phyloP scores from a whole-genome alignment of 1,140 invertebrate genomes.

The Monochamus saltuarius region DNA sequence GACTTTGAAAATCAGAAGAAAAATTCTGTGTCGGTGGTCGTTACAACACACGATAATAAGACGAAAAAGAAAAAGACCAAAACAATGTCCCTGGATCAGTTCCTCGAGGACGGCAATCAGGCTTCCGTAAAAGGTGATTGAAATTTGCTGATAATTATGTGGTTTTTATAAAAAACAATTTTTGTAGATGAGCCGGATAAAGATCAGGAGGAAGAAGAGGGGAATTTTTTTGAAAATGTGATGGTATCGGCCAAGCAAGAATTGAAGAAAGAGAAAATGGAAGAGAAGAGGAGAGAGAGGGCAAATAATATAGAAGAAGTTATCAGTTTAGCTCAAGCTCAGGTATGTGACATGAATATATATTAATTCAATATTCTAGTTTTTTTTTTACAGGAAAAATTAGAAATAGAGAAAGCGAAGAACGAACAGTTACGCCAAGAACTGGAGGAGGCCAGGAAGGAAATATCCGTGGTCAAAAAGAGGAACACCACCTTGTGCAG shows the following conservation, averaged over 20 bases:
- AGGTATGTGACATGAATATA: conserved; percentile 39
- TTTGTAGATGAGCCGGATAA: conserved; percentile 20
- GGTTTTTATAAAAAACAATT: neutral
- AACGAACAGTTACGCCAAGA: conserved; percentile 62
- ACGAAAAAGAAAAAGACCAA: conserved; percentile 66
- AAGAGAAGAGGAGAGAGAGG: conserved; percentile 55
- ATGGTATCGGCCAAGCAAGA: conserved; percentile 66
- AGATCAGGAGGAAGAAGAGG: conserved; percentile 37
- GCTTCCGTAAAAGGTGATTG: conserved; percentile 47
- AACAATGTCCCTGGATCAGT: conserved; percentile 67
- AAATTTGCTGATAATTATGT: conserved; percentile 23
- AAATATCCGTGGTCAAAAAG: conserved; percentile 71
- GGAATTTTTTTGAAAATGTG: conserved; percentile 68
- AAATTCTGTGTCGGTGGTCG: conserved; percentile 46
- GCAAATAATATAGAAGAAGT: conserved; percentile 45
- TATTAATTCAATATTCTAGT: neutral
- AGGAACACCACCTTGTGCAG: conserved; percentile 77
- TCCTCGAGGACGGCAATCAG: conserved; percentile 44
- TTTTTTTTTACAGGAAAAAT: conserved; percentile 58
- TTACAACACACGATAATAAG: conserved; percentile 51
- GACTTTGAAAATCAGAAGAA: conserved; percentile 67
- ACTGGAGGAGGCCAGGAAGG: conserved; percentile 63
- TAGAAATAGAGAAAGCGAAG: conserved; percentile 67
- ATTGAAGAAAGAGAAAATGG: conserved; percentile 66
- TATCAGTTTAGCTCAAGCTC: conserved; percentile 41